Base-by-base conservation (phyloP, 2,888 invertebrate genomes). In the Chironomus tentans region DNA sequence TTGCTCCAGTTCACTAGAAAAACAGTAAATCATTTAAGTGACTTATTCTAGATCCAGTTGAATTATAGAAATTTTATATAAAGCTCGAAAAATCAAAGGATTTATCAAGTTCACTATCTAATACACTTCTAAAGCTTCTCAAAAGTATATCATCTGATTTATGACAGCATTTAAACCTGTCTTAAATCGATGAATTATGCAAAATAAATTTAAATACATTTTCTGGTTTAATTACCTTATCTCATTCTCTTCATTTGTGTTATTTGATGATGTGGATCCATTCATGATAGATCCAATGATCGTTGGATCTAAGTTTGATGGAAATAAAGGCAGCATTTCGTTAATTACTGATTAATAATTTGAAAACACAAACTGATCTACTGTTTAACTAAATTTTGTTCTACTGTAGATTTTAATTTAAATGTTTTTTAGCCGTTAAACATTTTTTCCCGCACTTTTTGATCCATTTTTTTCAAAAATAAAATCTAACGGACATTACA, bases 281-380 rank as follows among this genome's bases (percentile, higher is more conserved):
- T 74, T 74, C 48, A 74, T 47, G 3, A 74, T 22, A 12, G 74
- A 74, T 65, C 74, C 74, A 47, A 74, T 68, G n/a, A 74, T 62
- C 5, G 74, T 62, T 13, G 74, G 74, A 48, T 74, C 62, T 1
- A 68, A 24, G 21, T 65, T 13, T 47, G 74, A 74, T 38, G 74
- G 74, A 28, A 28, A 74, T n/a, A 74, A 15, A n/a, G 74, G 74
- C 22, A 74, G 13, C 74, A 74, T 74, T 28, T 62, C n/a, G 22
- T 3, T 24, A 24, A 3, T 24, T 24, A 24, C n/a, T n/a, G n/a
- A n/a, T n/a, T n/a, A n/a, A n/a, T n/a, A n/a, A n/a, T n/a, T n/a
- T n/a, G n/a, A n/a, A n/a, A n/a, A n/a, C n/a, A n/a, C n/a, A n/a
- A n/a, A n/a, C n/a, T n/a, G n/a, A n/a, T n/a, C n/a, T n/a, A n/a